These are phyloP conservation scores for Salpingus planirostris DNA, from an alignment of 2,888 invertebrate genomes.

Conservation along the genomic window DNA sequence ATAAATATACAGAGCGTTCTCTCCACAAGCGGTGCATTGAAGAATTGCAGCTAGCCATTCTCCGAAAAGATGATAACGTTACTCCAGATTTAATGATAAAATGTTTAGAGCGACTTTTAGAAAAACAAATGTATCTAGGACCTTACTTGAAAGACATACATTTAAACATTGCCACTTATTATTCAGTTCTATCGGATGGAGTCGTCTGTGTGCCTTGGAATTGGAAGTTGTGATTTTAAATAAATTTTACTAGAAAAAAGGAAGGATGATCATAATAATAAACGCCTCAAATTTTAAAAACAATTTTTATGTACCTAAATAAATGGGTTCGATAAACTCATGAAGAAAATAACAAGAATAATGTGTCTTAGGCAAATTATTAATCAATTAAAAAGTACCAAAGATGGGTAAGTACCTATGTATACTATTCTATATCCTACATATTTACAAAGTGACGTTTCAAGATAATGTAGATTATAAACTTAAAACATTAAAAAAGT, in stretches of 20 bases:
- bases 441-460: too few relatives aligned
- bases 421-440: too few relatives aligned
- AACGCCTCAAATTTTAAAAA: too few relatives aligned
- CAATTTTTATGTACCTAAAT: too few relatives aligned
- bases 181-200: conserved; percentile 84
- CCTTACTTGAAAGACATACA: conserved; percentile 55
- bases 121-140: conserved; percentile 42
- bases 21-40: conserved; percentile 58
- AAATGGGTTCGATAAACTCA: too few relatives aligned
- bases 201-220: conserved; percentile 91
- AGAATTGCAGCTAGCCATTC: conserved; percentile 58
- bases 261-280: too few relatives aligned
- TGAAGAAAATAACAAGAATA: too few relatives aligned
- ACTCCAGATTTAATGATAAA: conserved; percentile 84
- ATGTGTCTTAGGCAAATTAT: too few relatives aligned
- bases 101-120: conserved; percentile 66
- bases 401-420: too few relatives aligned
- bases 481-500: too few relatives aligned
- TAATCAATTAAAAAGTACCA: too few relatives aligned
- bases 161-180: conserved; percentile 81
- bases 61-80: conserved; percentile 84
- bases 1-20: conserved; percentile 72
- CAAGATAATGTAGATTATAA: too few relatives aligned
- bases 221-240: conserved; percentile 51
- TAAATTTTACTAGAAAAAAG: neutral